Percentiles rank a stretch among this genome's conserved stretches.
Evolutionary conservation across 1,140 invertebrate genomes (phyloP).

Genomic region (Bombus confusus): DNA sequence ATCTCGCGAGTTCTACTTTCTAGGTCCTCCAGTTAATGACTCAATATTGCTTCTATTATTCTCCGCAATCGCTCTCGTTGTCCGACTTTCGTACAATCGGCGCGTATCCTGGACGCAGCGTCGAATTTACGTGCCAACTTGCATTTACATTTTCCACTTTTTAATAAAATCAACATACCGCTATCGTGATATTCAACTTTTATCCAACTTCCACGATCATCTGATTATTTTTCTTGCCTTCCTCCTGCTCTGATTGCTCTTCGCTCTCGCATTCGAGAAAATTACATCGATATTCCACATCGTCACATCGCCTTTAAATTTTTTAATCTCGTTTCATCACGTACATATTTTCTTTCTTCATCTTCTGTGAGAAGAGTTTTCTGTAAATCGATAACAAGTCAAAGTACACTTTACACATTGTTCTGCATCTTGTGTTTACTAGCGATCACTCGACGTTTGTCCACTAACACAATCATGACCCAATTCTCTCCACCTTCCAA

Average conservation of each 20-base stretch:
- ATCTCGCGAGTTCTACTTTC: neutral
- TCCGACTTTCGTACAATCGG: conserved; percentile 15
- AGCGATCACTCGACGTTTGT: neutral
- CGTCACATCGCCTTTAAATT: neutral
- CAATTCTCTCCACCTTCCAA: neutral
- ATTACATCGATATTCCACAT: neutral
- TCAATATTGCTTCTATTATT: neutral
- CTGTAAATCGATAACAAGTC: neutral
- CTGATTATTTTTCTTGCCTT: neutral
- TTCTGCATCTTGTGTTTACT: neutral
- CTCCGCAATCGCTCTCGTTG: neutral
- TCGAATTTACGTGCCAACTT: conserved; percentile 25
- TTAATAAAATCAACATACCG: neutral
- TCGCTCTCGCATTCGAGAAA: neutral
- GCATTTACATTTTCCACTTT: conserved; percentile 5
- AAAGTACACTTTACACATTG: neutral
- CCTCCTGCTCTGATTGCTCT: too few relatives aligned
- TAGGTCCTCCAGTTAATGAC: neutral
- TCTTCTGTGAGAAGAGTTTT: neutral
- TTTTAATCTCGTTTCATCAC: neutral
- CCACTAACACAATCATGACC: neutral
- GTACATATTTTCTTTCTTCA: too few relatives aligned
- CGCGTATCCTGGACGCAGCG: neutral
- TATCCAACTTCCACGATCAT: neutral
- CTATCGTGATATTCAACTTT: neutral